Evolutionary conservation across 2,888 invertebrate genomes (phyloP).

Genomic region (Melipona beecheii): DNA sequence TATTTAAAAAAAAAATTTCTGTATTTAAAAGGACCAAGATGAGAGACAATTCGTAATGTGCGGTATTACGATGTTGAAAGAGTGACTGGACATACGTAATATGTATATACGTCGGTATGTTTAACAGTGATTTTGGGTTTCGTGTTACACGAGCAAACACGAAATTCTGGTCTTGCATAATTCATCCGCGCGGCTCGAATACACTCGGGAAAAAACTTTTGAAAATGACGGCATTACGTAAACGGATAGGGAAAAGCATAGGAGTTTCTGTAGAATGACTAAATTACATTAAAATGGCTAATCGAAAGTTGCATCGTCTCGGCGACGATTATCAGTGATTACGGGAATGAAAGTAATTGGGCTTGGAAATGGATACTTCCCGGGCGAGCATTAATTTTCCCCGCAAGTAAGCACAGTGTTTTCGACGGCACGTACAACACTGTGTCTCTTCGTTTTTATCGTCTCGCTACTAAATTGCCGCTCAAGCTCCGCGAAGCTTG

Average conservation of each 20-base stretch:
- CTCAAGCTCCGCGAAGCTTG: background rate
- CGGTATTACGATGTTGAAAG: background rate
- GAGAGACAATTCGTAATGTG: too few species aligned
- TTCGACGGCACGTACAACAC: too few species aligned
- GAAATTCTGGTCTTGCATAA: slow-evolving; percentile 5
- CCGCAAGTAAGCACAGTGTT: background rate
- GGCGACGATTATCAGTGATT: background rate
- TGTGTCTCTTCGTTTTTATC: background rate
- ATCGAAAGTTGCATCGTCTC: slow-evolving; percentile 8
- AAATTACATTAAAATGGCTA: background rate
- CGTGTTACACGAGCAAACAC: background rate
- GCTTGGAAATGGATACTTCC: background rate
- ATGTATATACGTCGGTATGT: too few species aligned
- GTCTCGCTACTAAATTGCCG: background rate
- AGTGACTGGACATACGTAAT: background rate
- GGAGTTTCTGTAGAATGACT: background rate
- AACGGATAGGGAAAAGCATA: background rate
- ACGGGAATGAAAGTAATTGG: background rate
- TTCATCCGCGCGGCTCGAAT: background rate
- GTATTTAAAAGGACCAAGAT: too few species aligned
- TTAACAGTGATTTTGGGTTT: background rate
- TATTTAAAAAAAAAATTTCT: too few species aligned
- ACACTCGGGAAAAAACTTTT: background rate
- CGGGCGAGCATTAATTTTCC: background rate
- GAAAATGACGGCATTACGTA: slow-evolving; percentile 1